Base-by-base conservation (phyloP, 2,888 invertebrate genomes). In the Melanostoma scalare region DNA sequence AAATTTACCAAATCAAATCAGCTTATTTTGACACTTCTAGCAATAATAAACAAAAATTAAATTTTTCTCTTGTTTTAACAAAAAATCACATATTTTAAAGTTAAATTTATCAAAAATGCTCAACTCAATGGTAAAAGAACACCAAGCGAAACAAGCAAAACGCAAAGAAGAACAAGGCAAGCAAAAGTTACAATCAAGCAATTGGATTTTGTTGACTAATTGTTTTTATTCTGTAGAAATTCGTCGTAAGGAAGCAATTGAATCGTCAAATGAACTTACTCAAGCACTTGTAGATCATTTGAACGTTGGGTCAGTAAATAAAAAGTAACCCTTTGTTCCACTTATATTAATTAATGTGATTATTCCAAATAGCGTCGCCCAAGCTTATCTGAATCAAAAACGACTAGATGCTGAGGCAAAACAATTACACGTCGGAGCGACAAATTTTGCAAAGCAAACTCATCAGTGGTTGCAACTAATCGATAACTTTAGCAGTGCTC, bases 371-470 rank as follows among this genome's bases (percentile, higher is more conserved):
- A 87, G 98, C 8, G 99, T 99, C 3, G 98, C 99, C 0, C 98
- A 99, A 92, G 99, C 99, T 0, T 99, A 99, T 91, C 93, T 99
- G 52, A 99, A 99, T 91, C 99, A 99, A 91, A 99, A 99, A 91
- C 96, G 98, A 88, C 92, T 99, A 69, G 99, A 99, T 92, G 96
- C 97, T 2, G 99, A 99, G 92, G 98, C 99, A 0, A 99, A 99
- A 90, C 95, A 97, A 86, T 92, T 99, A 61, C 98, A 99, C 88
- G 94, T 95, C 82, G 98, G 98, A 88, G 98, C 99, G 4, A 95
- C 96, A 4, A 97, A 97, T 89, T 98, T 99, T 92, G 95, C 97
- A 0, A 98, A 98, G 91, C 99, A 99, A 91, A 98, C 99, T 0
- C 96, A 97, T 86, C 98, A 98, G 88, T 99, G 99, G 99, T 92